Base-by-base conservation (phyloP, 2,113 vertebrate genomes). In the Theristicus caerulescens region DNA sequence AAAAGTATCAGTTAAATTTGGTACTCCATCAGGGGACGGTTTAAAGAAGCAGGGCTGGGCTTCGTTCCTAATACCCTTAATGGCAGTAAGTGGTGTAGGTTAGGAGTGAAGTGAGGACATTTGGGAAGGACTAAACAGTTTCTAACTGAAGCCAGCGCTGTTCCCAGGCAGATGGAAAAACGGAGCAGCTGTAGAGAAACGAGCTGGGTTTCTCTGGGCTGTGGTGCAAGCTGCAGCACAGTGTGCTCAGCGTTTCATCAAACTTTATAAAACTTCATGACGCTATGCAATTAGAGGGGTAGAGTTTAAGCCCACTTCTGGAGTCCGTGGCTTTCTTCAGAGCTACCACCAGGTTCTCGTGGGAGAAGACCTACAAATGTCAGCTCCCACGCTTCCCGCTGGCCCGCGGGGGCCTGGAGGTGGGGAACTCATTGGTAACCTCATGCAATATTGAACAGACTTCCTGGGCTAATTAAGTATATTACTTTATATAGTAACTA, bases 371-470 rank as follows among this genome's bases (percentile, higher is more conserved):
- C 62, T 61, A 86, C 82, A 95, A 96, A 97, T 96, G 95, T 96
- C 97, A 97, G 34, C 76, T 86, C 36, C 9, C 40, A 87, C 0
- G 4, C 80, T 81, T 62, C 90, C 95, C 11, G 52, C 90, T 86
- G 78, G 67, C 61, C 84, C 27, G 54, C 38, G 7, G 79, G 61
- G 84, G 42, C 67, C 69, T 3, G 13, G 65, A 34, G 76, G 52
- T 9, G 31, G 65, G 80, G 78, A 94, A n/a, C 77, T 32, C 80
- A 16, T 88, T 70, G 74, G 70, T 67, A 86, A 83, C 69, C 74
- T 95, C 34, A 97, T 97, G 38, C 88, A 97, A 97, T 96, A 97
- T 97, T 97, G 84, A 97, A 94, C 58, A 86, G 69, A 88, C 70
- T 94, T 97, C 93, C 90, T 83, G 47, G 59, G 80, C 90, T 92